A percentile compares a stretch with the other conserved stretches of the same genome.
These are phyloP conservation scores for Megaptera novaeangliae DNA, from an alignment of 2,113 vertebrate genomes.

Conservation along the genomic window DNA sequence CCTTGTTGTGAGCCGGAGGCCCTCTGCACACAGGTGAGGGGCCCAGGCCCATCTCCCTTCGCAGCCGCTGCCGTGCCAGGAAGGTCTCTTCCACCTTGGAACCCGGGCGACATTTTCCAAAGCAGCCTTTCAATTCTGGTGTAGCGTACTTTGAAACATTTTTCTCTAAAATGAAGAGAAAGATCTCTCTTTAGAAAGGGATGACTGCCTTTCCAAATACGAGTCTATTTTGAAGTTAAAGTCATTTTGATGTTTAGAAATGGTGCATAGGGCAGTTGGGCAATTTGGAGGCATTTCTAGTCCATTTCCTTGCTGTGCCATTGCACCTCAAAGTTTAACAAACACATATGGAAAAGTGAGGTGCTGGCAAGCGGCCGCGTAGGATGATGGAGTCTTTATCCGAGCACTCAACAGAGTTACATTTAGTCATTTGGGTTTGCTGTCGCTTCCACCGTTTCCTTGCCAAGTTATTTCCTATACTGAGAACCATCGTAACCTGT, in stretches of 20 bases:
- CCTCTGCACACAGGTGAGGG: fast-evolving
- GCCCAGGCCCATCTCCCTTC: fast-evolving
- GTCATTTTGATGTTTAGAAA: not conserved
- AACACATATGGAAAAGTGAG: not conserved
- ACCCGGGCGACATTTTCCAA: not conserved
- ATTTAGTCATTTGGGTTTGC: not conserved
- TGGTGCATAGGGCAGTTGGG: not conserved
- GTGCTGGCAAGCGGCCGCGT: not conserved
- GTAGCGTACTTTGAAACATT: not conserved
- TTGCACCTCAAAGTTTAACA: not conserved
- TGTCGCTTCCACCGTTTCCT: not conserved
- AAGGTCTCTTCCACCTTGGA: not conserved
- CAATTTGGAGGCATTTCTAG: not conserved
- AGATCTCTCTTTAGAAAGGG: not conserved
- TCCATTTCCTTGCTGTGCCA: not conserved
- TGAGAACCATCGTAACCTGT: not conserved
- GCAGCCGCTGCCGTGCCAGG: not conserved
- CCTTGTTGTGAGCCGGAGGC: not conserved
- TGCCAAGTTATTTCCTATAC: not conserved
- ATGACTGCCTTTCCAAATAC: conserved; percentile 15
- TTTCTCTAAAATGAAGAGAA: not conserved
- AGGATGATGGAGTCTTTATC: not conserved
- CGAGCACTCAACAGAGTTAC: not conserved
- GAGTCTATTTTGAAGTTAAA: conserved; percentile 3
- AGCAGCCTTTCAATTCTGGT: not conserved